These are phyloP conservation scores for Botia almorhae DNA, from an alignment of 2,797 vertebrate species.

Conservation along the genomic window DNA sequence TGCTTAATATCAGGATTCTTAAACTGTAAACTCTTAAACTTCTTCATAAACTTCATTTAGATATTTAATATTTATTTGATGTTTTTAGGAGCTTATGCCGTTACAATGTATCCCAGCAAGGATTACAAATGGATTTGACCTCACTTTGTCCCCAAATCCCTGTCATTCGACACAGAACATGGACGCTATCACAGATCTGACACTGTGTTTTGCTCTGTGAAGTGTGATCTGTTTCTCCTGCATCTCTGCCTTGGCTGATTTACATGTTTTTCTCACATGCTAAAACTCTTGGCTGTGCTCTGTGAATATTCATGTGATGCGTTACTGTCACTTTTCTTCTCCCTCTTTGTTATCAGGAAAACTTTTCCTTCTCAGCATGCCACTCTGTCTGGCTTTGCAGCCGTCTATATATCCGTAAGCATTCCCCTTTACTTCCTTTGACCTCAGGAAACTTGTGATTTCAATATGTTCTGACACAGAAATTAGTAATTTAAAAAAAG, in stretches of 20 bases:
- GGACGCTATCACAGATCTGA: neutral
- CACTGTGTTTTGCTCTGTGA: neutral
- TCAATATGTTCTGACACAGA: neutral
- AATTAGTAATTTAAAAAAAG: neutral
- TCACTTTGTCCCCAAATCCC: neutral
- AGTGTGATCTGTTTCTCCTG: neutral
- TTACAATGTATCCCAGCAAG: neutral
- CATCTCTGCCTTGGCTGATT: conserved; percentile 32
- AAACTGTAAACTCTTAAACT: too few relatives aligned
- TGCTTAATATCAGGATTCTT: too few relatives aligned
- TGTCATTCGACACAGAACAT: neutral
- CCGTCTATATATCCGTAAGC: conserved; percentile 96
- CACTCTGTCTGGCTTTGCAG: conserved; percentile 94
- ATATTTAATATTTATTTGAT: neutral
- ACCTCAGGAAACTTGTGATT: conserved; percentile 9
- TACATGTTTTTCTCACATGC: conserved; percentile 27
- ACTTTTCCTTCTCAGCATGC: conserved; percentile 98
- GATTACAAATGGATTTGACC: neutral
- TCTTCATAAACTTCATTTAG: neutral
- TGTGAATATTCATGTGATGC: conserved; percentile 32
- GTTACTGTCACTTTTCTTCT: conserved; percentile 30
- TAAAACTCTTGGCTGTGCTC: conserved; percentile 5
- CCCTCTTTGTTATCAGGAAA: conserved; percentile 81
- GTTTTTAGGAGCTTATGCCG: neutral
- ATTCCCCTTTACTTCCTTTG: conserved; percentile 19